Percentiles rank a stretch among this genome's conserved stretches.
Conservation (phyloP, 64 coral and sea anemone genomes). For the Acropora yongei region DNA sequence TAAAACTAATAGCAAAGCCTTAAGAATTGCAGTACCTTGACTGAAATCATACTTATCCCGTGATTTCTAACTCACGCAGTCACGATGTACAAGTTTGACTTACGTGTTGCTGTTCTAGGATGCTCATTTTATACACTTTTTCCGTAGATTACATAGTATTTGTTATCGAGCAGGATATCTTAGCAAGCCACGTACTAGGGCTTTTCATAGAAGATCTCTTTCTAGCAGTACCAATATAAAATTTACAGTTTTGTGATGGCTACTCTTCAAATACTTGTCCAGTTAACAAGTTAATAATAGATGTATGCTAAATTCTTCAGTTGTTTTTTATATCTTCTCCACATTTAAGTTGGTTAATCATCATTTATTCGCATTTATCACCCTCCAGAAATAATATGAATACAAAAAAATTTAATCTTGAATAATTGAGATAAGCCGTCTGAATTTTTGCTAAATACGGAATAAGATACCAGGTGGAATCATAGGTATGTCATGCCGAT, state of each 20-base stretch:
- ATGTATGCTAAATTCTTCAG: neutral
- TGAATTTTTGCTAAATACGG: neutral
- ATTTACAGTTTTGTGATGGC: neutral
- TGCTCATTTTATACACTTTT: constrained; percentile 2
- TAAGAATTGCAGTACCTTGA: neutral
- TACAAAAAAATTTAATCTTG: neutral
- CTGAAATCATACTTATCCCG: constrained; percentile 1
- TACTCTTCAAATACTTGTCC: neutral
- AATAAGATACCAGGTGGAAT: neutral
- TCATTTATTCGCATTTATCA: neutral
- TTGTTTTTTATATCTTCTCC: neutral
- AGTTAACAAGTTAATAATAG: neutral
- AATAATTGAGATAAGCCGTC: neutral
- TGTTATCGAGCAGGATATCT: constrained; percentile 1
- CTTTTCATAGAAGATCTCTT: neutral
- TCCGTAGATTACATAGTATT: neutral
- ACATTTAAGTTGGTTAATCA: neutral
- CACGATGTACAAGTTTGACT: neutral
- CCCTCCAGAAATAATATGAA: neutral
- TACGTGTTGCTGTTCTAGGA: neutral
- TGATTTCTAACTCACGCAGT: neutral
- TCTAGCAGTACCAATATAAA: constrained; percentile 1
- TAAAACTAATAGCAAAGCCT: constrained; percentile 1
- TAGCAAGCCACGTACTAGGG: neutral
- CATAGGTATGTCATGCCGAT: constrained; percentile 1